These are phyloP conservation scores for Epirrita christyi DNA, from an alignment of 2,888 invertebrate genomes.

Conservation along the genomic window DNA sequence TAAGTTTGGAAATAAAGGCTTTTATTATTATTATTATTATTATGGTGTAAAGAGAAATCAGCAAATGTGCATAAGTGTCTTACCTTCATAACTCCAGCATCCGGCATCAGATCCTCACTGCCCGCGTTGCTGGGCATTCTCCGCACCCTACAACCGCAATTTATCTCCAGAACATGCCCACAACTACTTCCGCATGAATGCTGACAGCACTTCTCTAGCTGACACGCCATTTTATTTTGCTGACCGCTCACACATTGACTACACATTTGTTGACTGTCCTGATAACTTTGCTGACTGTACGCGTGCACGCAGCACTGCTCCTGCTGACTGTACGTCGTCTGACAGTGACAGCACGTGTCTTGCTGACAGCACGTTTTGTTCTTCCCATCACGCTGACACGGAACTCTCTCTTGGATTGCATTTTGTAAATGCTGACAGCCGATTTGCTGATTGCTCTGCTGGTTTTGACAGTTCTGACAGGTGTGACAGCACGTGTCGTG, in stretches of 20 bases:
- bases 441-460: not conserved
- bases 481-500: conserved; percentile 15
- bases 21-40: too few species aligned
- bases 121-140: conserved; percentile 49
- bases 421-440: not conserved
- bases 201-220: conserved; percentile 1
- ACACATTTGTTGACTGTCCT: not conserved
- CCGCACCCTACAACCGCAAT: conserved; percentile 21
- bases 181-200: not conserved
- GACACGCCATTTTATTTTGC: conserved; percentile 1
- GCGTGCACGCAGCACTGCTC: conserved; percentile 27
- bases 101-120: conserved; percentile 43
- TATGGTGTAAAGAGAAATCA: too few species aligned
- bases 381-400: conserved; percentile 19
- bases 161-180: not conserved
- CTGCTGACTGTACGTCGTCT: conserved; percentile 22
- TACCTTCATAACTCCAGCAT: conserved; percentile 52
- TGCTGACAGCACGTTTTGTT: conserved; percentile 26
- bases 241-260: conserved; percentile 8
- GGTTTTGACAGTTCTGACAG: conserved; percentile 9
- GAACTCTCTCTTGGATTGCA: not conserved
- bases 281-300: conserved; percentile 20
- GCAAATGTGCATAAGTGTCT: not conserved
- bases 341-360: conserved; percentile 27
- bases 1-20: too few species aligned